Evolutionary conservation across 2,888 invertebrate species (phyloP), one percentile per base, ranked within the genome.

Genomic region (Euproctis similis): DNA sequence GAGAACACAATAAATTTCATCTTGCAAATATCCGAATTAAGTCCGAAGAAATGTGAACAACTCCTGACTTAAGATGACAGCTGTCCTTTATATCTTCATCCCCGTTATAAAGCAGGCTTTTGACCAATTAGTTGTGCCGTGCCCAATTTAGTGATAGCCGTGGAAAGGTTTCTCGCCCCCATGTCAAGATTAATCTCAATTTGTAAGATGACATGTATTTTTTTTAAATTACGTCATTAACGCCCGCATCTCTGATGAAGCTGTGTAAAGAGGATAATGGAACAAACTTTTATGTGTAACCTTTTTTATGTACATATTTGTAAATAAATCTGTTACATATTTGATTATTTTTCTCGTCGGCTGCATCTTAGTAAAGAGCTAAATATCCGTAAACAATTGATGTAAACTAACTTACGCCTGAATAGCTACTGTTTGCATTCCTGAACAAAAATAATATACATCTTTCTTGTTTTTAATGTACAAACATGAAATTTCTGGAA

Each of bases 141-240:
- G 28, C 32, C 34, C 26, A 34, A 44, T 38, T 50, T 38, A 19
- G 35, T 23, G 23, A 29, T 33, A 26, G 33, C 43, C 34, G 28
- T 46, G 36, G 31, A 40, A 31, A 27, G 4, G 12, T 39, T 48
- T 40, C 32, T 51, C 48, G 48, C 49, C 49, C 42, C 10, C 34
- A 51, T 47, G 22, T 30, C 31, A 24, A 13, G 27, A 51, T 47
- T 47, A 39, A 51, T 39, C 44, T 30, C 27, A 40, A 47, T 49
- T n/a, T 30, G 4, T n/a, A 24, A 26, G 26, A 34, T 39, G 39
- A 42, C 26, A 26, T 36, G 26, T 9, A 24, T 20, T 26, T 37
- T 50, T 42, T 11, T 8, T 26, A 26, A 31, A 28, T 30, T 9
- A 16, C 12, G 13, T 31, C 20, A 12, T 32, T 28, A 31, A 9